These are phyloP conservation scores for Rhabdornis inornatus DNA, from an alignment of 2,113 vertebrate genomes.

Conservation along the genomic window DNA sequence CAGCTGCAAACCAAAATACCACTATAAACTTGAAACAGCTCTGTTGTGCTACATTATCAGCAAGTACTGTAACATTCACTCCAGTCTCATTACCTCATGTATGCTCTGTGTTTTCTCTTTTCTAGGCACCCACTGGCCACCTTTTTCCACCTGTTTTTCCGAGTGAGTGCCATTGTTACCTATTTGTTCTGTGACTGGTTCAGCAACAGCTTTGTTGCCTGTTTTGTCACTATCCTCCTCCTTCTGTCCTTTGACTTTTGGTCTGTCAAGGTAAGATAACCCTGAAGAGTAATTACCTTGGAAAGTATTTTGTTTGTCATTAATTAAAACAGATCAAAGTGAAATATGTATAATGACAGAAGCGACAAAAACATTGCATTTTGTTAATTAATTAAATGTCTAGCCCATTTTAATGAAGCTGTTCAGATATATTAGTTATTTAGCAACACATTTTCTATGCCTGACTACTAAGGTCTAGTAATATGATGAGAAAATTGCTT, in stretches of 20 bases:
- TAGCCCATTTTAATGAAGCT: neutral
- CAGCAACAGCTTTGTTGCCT: conserved; percentile 85
- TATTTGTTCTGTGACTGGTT: conserved; percentile 85
- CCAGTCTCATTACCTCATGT: neutral
- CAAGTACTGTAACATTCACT: neutral
- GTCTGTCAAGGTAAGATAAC: conserved; percentile 87
- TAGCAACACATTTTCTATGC: neutral
- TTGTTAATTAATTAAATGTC: neutral
- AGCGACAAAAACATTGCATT: neutral
- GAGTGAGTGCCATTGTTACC: conserved; percentile 83
- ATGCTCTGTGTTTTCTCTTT: neutral
- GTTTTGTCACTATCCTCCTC: conserved; percentile 86
- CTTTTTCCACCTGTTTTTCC: conserved; percentile 92
- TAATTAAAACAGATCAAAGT: neutral
- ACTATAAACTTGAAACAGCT: neutral
- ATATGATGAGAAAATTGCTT: neutral
- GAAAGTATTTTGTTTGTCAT: neutral
- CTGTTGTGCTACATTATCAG: neutral
- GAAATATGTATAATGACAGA: neutral
- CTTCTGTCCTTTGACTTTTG: conserved; percentile 93
- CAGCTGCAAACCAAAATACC: neutral
- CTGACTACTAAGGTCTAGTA: neutral
- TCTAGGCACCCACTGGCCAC: conserved; percentile 86
- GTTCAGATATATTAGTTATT: neutral
- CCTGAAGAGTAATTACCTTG: neutral